Conservation (phyloP, 1,140 invertebrate genomes). For the Trichonephila clavipes region DNA sequence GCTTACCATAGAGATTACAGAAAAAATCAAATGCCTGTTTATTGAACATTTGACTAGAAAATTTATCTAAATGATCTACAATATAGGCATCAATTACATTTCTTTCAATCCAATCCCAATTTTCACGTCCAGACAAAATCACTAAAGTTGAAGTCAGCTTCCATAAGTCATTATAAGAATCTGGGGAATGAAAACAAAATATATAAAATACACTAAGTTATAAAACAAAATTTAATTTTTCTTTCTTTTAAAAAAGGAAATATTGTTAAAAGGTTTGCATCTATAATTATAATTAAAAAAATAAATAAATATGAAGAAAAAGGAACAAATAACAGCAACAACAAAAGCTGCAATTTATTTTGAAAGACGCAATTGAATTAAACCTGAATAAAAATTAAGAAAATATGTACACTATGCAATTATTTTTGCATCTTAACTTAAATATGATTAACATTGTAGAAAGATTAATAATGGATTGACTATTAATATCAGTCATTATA, state of each 20-base stretch:
- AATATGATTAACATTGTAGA: too few relatives aligned
- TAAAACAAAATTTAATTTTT: not conserved
- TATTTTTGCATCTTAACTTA: too few relatives aligned
- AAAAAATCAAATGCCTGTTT: not conserved
- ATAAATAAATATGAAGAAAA: not conserved
- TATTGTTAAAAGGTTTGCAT: not conserved
- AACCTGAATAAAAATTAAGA: too few relatives aligned
- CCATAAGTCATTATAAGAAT: not conserved
- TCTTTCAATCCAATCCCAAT: not conserved
- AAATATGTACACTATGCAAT: too few relatives aligned
- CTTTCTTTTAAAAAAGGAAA: not conserved
- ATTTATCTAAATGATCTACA: not conserved
- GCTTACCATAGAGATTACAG: not conserved
- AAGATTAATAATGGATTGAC: too few relatives aligned
- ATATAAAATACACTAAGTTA: not conserved
- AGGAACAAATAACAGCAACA: not conserved
- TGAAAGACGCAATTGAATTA: too few relatives aligned
- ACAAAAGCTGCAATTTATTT: not conserved
- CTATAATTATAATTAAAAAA: not conserved
- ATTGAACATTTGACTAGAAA: not conserved
- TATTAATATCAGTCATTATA: too few relatives aligned
- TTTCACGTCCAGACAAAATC: not conserved
- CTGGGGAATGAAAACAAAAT: not conserved
- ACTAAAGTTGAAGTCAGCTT: not conserved
- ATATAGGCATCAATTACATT: not conserved